Evolutionary conservation across 1,140 invertebrate species (phyloP), one percentile per base, ranked within the genome.

Genomic region (Ectropis grisescens): DNA sequence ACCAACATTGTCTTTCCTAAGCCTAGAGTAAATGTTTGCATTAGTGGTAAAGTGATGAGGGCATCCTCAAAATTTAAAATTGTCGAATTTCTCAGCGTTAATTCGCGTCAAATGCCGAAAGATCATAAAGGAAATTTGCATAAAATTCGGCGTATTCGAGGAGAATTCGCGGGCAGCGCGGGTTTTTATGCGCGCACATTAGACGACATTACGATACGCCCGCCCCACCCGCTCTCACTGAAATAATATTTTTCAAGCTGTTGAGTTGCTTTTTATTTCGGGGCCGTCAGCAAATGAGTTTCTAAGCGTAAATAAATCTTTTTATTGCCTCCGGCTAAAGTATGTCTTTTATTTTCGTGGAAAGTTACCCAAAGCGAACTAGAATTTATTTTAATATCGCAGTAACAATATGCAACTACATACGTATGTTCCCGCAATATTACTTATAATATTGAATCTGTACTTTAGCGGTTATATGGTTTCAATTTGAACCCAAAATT

Each of bases 241-340:
- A 55, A 60, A 67, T 62, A 62, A 58, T 67, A 67, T 62, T 60
- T 65, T 58, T 60, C 53, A 61, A 58, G 59, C 57, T 58, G 52
- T 58, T 64, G 52, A 58, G 50, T 50, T 57, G 53, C 37, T 58
- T 64, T 62, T 67, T 66, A 66, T 66, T 66, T 58, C 32, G 47
- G 35, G 46, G 24, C 25, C 36, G 39, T 32, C 47, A 41, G 47
- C 55, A 68, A 64, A 68, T 64, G 64, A 64, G 64, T 58, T 68
- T 61, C 64, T 68, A 68, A 68, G 55, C 58, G 55, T 47, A 41
- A 58, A 64, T 68, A 68, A 68, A 68, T 61, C 52, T 61, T 48
- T 54, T 37, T n/a, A n/a, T n/a, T n/a, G n/a, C n/a, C n/a, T n/a
- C n/a, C n/a, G n/a, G n/a, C n/a, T n/a, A n/a, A n/a, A n/a, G n/a